Conservation (phyloP, 2,888 invertebrate species). For the Parnassius smintheus region DNA sequence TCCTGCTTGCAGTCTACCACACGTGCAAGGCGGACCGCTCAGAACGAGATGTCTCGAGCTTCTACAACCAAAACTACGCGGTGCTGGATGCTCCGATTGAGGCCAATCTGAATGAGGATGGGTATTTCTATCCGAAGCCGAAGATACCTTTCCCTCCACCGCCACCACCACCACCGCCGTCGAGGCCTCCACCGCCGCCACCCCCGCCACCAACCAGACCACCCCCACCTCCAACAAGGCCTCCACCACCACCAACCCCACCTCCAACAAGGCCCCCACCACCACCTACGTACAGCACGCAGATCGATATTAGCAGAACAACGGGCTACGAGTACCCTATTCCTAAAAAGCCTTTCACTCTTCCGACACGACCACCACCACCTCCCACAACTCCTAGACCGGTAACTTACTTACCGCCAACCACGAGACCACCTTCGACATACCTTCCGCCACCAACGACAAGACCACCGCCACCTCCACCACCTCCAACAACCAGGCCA, state of each 20-base stretch:
- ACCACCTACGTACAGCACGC: conserved; percentile 31
- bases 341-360: conserved; percentile 33
- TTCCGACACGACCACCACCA: conserved; percentile 24
- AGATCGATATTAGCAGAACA: conserved; percentile 24
- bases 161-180: conserved; percentile 36
- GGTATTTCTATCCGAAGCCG: conserved; percentile 74
- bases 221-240: conserved; percentile 24
- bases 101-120: conserved; percentile 66
- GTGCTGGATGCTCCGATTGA: conserved; percentile 63
- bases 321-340: conserved; percentile 38
- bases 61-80: conserved; percentile 65
- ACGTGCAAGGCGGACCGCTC: conserved; percentile 60
- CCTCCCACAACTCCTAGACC: conserved; percentile 36
- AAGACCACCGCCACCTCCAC: conserved; percentile 29
- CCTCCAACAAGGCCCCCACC: conserved; percentile 32
- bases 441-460: conserved; percentile 31
- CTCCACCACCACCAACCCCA: conserved; percentile 22
- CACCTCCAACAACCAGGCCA: conserved; percentile 35
- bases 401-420: conserved; percentile 28
- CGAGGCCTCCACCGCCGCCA: conserved; percentile 30
- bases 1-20: conserved; percentile 66
- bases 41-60: conserved; percentile 57
- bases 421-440: conserved; percentile 44
- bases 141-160: conserved; percentile 68
- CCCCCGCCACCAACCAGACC: conserved; percentile 31